Evolutionary conservation across 2,113 vertebrate species (phyloP), one percentile per base, ranked within the genome.

Genomic region (Ptilonorhynchus violaceus): DNA sequence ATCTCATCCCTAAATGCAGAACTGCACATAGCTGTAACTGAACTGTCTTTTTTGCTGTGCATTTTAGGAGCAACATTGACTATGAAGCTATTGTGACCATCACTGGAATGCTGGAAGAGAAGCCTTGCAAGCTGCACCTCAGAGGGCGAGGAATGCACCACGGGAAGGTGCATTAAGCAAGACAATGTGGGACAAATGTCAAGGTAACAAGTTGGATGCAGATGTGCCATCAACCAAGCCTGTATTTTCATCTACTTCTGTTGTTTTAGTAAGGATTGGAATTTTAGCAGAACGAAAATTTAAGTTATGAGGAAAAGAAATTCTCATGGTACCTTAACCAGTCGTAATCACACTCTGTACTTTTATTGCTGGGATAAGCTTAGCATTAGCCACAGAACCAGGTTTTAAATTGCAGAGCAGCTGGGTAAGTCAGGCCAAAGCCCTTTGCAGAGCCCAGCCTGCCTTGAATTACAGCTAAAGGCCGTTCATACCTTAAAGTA

Each of bases 91-190:
- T 15, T 0, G 42, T 99, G 93, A 97, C 92, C 4, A 85, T 99
- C 52, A 97, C 94, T 15, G 99, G 99, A 10, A 75, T 97, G 93
- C 97, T 99, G 39, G 98, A 98, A 31, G 99, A 99, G 97, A 95
- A 78, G 9, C 89, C 97, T 2, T 97, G 98, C 85, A 87, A 69
- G 22, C 93, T 99, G 33, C 90, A 79, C 35, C 46, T 99, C 78
- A 92, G 84, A 58, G 99, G 99, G 70, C 94, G 8, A 25, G 99
- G 99, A 85, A 99, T 98, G 2, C 96, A 97, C 0, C 91, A 98
- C 3, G 97, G 98, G 35, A 98, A 85, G 86, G 96, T 60, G 46
- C 22, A 60, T 13, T 93, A 47, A 94, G 23, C 41, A 33, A 35
- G 24, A 72, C 35, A 25, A 2, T 5, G 27, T 11, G 31, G 72